Evolutionary conservation across 2,113 vertebrate species (phyloP).

Genomic region (Oreochromis niloticus): DNA sequence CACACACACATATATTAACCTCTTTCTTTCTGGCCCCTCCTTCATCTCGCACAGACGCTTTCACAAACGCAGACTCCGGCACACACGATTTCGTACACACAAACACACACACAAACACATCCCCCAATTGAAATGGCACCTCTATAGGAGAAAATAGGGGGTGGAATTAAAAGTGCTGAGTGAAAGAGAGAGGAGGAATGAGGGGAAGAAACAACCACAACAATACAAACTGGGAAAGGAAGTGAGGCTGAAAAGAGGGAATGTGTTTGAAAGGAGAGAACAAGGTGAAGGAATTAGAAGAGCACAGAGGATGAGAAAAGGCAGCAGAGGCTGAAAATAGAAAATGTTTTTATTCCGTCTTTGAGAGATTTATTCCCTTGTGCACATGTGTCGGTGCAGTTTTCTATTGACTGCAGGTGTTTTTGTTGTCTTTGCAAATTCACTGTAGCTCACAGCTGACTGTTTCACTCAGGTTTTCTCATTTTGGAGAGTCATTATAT

Average conservation of each 20-base stretch:
- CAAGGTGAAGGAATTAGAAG: constrained; percentile 40
- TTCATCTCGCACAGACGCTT: background rate
- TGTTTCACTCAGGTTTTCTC: background rate
- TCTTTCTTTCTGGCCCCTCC: background rate
- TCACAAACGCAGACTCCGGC: background rate
- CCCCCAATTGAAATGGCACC: constrained; percentile 33
- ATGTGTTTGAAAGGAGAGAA: constrained; percentile 44
- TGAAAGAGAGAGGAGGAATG: constrained; percentile 51
- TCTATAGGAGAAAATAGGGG: constrained; percentile 46
- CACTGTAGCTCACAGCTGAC: background rate
- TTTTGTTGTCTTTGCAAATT: background rate
- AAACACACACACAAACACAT: background rate
- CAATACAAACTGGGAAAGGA: constrained; percentile 58
- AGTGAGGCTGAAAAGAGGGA: constrained; percentile 56
- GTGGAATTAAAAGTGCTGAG: constrained; percentile 59
- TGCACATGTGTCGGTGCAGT: background rate
- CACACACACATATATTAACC: constrained; percentile 38
- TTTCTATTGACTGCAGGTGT: background rate
- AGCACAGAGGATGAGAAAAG: constrained; percentile 31
- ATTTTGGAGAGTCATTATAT: background rate
- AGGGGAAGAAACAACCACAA: constrained; percentile 51
- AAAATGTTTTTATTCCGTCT: constrained; percentile 30
- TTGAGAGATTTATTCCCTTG: constrained; percentile 6
- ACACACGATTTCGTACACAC: background rate
- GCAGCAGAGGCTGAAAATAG: constrained; percentile 44